Percentiles rank a stretch among this genome's conserved stretches.
Evolutionary conservation across 1,140 invertebrate genomes (phyloP).

Genomic region (Acyrthosiphon pisum): DNA sequence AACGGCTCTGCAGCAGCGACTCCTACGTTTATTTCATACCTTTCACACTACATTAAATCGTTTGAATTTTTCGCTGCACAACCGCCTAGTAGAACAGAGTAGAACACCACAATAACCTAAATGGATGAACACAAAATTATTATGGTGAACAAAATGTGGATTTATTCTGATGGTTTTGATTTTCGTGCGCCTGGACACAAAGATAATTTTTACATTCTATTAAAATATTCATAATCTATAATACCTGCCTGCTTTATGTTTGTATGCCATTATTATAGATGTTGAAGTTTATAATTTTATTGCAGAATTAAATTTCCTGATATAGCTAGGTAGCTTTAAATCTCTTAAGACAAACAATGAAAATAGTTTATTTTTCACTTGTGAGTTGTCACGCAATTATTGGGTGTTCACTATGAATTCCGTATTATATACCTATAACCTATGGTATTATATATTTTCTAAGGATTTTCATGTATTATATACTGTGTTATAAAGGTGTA

Average conservation of each 20-base stretch:
- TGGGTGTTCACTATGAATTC: not conserved
- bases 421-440: too few relatives aligned
- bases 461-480: not conserved
- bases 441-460: not conserved
- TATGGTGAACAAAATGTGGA: not conserved
- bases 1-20: not conserved
- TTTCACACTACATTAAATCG: constrained; percentile 45
- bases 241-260: not conserved
- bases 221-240: not conserved
- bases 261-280: not conserved
- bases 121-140: constrained; percentile 13
- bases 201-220: not conserved
- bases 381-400: too few relatives aligned
- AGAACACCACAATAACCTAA: constrained; percentile 33
- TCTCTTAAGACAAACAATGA: not conserved
- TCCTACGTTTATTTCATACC: constrained; percentile 26
- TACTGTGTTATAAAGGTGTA: not conserved
- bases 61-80: not conserved
- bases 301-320: not conserved
- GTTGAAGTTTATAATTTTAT: not conserved
- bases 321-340: not conserved
- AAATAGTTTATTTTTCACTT: too few relatives aligned
- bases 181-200: not conserved
- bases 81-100: not conserved
- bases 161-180: not conserved